phyloP scores from a whole-genome alignment of 2,113 vertebrate species.

The Grammomys dolichurus region DNA sequence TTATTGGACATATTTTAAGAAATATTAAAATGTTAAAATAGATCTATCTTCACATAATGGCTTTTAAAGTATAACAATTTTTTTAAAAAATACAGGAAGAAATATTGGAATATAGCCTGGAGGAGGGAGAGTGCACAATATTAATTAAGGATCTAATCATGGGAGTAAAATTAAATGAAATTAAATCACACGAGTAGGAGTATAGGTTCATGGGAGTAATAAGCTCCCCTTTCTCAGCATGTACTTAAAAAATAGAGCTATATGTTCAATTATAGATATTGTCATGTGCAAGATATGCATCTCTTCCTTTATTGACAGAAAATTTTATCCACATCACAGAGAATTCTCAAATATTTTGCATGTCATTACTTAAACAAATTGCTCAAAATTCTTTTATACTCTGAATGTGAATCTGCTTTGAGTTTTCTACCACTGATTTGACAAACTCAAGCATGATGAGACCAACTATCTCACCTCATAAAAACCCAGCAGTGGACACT shows the following conservation, averaged over 20 bases:
- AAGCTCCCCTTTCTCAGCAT: neutral
- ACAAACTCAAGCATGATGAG: neutral
- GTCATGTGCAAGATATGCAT: neutral
- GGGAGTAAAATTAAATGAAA: neutral
- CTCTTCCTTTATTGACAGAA: neutral
- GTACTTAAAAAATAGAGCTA: neutral
- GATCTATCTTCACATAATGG: neutral
- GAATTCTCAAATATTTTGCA: neutral
- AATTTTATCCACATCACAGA: neutral
- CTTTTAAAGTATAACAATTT: neutral
- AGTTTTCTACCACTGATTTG: neutral
- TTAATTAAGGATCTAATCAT: neutral
- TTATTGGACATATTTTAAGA: neutral
- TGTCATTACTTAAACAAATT: neutral
- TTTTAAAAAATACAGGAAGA: neutral
- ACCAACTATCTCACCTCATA: neutral
- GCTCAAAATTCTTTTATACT: neutral
- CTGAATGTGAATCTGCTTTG: neutral
- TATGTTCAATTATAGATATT: neutral
- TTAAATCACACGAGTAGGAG: neutral
- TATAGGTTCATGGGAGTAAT: accelerated
- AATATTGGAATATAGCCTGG: neutral
- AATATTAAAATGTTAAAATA: neutral
- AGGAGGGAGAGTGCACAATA: neutral
- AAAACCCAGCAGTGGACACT: neutral